Evolutionary conservation across 2,113 vertebrate genomes (phyloP).

Genomic region (Alces alces): DNA sequence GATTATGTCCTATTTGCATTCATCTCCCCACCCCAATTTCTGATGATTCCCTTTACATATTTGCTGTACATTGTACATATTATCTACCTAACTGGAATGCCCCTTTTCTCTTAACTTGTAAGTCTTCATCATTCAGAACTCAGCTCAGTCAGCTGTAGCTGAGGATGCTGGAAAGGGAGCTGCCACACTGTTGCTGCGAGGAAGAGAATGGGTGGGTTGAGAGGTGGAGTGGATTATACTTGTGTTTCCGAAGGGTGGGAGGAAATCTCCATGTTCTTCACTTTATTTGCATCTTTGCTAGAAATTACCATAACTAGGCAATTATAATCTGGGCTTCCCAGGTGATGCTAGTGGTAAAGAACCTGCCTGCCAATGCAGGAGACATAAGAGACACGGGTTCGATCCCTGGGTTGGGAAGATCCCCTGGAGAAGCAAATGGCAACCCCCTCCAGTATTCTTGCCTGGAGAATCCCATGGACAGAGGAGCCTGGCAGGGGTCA

Average conservation of each 20-base stretch:
- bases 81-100: neutral
- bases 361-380: neutral
- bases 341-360: neutral
- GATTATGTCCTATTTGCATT: neutral
- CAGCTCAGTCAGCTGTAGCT: neutral
- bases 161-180: neutral
- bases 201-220: neutral
- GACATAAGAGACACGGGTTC: neutral
- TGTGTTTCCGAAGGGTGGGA: neutral
- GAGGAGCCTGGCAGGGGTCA: neutral
- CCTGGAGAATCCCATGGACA: neutral
- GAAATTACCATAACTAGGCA: neutral
- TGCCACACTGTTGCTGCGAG: neutral
- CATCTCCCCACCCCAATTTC: neutral
- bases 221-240: neutral
- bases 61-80: neutral
- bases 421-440: neutral
- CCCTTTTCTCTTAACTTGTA: neutral
- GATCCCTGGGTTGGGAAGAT: neutral
- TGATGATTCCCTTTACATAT: neutral
- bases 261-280: neutral
- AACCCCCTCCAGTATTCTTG: neutral
- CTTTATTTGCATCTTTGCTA: neutral
- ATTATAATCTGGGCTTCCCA: neutral
- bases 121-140: neutral